Base-by-base conservation (phyloP, 2,888 invertebrate genomes). In the Dryomyza anilis region DNA sequence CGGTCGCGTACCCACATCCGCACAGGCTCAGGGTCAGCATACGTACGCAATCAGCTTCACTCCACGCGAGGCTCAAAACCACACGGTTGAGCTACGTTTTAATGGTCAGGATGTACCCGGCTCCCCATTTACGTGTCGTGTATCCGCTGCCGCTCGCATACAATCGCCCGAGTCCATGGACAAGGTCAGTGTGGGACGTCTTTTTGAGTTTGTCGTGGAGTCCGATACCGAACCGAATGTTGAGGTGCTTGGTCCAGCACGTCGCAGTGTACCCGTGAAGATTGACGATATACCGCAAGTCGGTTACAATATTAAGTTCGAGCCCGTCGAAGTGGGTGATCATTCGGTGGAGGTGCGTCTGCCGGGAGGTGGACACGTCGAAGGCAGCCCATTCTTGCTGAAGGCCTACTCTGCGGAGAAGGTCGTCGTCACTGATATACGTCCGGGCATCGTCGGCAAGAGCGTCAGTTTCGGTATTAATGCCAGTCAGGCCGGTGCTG, bases 21-120 rank as follows among this genome's bases (percentile, higher is more conserved):
- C 97, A 12, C 96, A 97, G 79, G 96, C 96, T 0, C 95, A 97
- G 80, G 98, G 98, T 30, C 95, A 96, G 29, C 95, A 96, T 79
- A 94, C 94, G 0, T 98, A 97, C 82, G 95, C 96, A 27, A 98
- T 98, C 74, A 96, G 97, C 33, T 99, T 99, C 83, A 94, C 96
- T 8, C 98, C 98, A 0, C 88, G 95, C 48, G 95, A 96, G 78
- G 90, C 95, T 0, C 89, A 93, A 63, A 89, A 91, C 30, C 98
- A 99, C 80, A 93, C 94, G 0, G 96, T 99, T 12, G 96, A 98
- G 82, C 87, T 99, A 62, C 88, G 95, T 64, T 99, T 99, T 85
- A 99, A 99, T 79, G 94, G 94, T 1, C 94, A 96, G 78, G 93
- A 95, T 82, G 97, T 98, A 16, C 96, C 96, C 64, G 96, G 94